These are phyloP conservation scores for Metacarcinus magister DNA, from an alignment of 2,888 invertebrate genomes.

Conservation along the genomic window DNA sequence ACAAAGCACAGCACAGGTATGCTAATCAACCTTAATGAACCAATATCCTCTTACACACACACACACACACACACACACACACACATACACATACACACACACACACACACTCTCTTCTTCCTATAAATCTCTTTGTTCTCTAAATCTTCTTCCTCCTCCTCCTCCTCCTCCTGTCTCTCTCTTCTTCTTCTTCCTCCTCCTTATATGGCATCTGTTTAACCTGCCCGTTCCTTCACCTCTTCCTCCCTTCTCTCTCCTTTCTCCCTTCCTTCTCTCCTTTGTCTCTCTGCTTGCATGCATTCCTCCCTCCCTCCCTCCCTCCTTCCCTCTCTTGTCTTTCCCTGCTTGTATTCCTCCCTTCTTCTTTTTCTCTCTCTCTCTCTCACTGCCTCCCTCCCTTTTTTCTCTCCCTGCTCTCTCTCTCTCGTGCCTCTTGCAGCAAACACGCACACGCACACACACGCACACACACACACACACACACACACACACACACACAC, in stretches of 20 bases:
- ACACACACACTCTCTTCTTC: not conserved
- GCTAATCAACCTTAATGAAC: no score
- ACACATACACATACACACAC: no score
- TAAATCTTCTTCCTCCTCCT: not conserved
- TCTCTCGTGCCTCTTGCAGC: not conserved
- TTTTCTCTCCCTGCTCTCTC: not conserved
- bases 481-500: no score
- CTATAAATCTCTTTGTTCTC: not conserved
- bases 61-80: no score
- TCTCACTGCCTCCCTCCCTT: not conserved
- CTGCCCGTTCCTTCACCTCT: not conserved
- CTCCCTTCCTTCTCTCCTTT: not conserved
- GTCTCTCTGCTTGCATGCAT: no score
- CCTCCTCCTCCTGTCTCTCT: not conserved
- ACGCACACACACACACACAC: not conserved
- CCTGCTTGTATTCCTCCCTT: not conserved
- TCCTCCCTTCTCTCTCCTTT: not conserved
- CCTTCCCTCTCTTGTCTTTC: not conserved
- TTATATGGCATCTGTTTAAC: not conserved
- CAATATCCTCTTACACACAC: no score
- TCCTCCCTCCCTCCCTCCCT: not conserved
- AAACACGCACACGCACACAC: not conserved
- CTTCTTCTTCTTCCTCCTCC: slow-evolving; percentile 3
- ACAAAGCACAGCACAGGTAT: no score
- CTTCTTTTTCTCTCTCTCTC: not conserved